Conservation (phyloP, 2,113 vertebrate genomes). For the Acrocephalus kingi region DNA sequence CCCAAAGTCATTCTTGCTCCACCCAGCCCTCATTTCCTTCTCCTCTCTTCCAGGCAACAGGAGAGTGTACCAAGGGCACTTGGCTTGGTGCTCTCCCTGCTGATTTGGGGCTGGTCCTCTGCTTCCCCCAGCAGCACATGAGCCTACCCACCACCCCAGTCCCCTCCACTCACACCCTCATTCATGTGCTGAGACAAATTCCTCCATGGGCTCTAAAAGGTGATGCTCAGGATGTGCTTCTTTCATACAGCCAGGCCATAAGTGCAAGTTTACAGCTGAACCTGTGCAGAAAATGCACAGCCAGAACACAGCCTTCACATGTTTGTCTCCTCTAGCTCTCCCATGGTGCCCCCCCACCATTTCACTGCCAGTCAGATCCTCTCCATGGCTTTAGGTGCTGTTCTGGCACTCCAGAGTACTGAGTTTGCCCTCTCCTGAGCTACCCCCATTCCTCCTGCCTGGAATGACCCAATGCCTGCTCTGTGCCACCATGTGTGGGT, state of each 20-base stretch:
- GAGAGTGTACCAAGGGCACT: fast-evolving
- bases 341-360: fast-evolving
- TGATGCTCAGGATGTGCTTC: background rate
- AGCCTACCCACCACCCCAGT: background rate
- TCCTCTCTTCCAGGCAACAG: background rate
- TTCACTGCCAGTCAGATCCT: background rate
- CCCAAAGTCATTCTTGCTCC: background rate
- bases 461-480: background rate
- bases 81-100: background rate
- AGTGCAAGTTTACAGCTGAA: background rate
- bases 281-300: background rate
- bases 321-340: background rate
- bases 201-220: background rate
- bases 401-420: background rate
- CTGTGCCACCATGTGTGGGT: background rate
- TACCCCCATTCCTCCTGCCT: background rate
- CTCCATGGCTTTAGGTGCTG: background rate
- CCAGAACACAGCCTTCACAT: background rate
- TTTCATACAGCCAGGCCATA: background rate
- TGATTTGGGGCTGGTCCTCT: background rate
- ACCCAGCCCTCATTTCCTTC: background rate
- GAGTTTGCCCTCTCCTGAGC: background rate
- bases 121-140: fast-evolving
- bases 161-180: background rate
- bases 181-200: fast-evolving